These are phyloP conservation scores for Maniola jurtina DNA, from an alignment of 1,140 invertebrate species.

Conservation along the genomic window DNA sequence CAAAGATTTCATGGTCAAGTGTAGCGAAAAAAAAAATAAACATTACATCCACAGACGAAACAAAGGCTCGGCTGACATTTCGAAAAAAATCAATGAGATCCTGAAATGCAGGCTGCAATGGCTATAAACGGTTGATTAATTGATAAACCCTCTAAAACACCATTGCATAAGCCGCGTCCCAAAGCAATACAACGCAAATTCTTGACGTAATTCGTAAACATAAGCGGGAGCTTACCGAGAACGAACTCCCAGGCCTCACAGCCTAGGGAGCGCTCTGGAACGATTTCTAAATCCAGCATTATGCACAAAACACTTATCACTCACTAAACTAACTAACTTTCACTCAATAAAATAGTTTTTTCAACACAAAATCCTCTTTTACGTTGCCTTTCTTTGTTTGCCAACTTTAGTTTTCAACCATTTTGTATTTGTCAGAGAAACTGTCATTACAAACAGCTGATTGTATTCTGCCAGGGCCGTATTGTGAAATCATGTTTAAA, in stretches of 20 bases:
- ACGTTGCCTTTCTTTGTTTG: constrained; percentile 78
- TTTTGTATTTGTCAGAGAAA: constrained; percentile 79
- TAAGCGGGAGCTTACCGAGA: constrained; percentile 86
- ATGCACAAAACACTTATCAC: constrained; percentile 63
- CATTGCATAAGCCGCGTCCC: constrained; percentile 70
- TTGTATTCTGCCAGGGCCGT: constrained; percentile 72
- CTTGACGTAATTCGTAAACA: constrained; percentile 74
- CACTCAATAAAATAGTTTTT: constrained; percentile 68
- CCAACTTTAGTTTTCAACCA: constrained; percentile 79
- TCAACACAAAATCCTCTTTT: constrained; percentile 62
- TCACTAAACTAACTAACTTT: constrained; percentile 73
- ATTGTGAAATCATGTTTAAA: constrained; percentile 26
- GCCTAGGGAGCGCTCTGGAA: constrained; percentile 96
- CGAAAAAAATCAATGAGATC: constrained; percentile 64
- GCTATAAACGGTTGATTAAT: constrained; percentile 15
- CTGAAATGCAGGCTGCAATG: not conserved
- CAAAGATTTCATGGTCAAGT: constrained; percentile 75
- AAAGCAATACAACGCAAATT: constrained; percentile 76
- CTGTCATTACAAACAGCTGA: constrained; percentile 80
- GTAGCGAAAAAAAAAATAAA: constrained; percentile 73
- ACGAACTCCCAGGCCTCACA: constrained; percentile 98
- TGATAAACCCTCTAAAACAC: constrained; percentile 38
- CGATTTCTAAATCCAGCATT: constrained; percentile 97
- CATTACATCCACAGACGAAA: constrained; percentile 52
- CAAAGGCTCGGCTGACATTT: constrained; percentile 57